phyloP scores from a whole-genome alignment of 2,113 vertebrate genomes.

The Otolemur garnettii region DNA sequence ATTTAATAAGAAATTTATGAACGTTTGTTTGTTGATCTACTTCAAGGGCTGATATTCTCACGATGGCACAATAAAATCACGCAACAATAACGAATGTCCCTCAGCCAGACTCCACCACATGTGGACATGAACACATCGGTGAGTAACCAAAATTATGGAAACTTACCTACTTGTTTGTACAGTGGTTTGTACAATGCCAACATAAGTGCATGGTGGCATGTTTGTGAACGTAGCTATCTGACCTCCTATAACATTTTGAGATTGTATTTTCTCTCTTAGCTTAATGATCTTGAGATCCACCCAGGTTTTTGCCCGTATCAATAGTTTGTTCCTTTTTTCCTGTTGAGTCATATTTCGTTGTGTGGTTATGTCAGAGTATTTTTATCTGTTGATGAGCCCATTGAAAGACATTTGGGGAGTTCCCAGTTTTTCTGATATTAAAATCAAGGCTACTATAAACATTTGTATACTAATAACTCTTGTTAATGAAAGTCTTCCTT shows the following conservation, averaged over 20 bases:
- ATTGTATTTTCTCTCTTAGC: neutral
- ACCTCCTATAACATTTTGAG: neutral
- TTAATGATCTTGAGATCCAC: neutral
- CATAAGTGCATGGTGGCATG: no score
- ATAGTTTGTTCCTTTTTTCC: neutral
- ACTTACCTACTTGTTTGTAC: no score
- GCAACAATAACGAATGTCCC: no score
- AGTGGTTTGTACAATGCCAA: no score
- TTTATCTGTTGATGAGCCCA: neutral
- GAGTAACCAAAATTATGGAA: no score
- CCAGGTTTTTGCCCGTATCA: neutral
- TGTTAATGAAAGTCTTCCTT: neutral
- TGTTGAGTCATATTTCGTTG: neutral
- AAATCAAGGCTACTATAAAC: neutral
- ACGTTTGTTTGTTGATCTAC: no score
- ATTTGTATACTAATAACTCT: neutral
- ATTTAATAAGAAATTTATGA: no score
- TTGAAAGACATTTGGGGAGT: neutral
- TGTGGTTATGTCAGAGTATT: neutral
- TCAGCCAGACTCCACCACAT: no score
- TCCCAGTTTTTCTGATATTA: neutral
- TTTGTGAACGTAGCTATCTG: no score
- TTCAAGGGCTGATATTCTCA: no score
- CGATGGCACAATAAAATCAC: no score
- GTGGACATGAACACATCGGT: no score